Evolutionary conservation across 2,113 vertebrate genomes (phyloP).

Genomic region (Megatriorchis doriae): DNA sequence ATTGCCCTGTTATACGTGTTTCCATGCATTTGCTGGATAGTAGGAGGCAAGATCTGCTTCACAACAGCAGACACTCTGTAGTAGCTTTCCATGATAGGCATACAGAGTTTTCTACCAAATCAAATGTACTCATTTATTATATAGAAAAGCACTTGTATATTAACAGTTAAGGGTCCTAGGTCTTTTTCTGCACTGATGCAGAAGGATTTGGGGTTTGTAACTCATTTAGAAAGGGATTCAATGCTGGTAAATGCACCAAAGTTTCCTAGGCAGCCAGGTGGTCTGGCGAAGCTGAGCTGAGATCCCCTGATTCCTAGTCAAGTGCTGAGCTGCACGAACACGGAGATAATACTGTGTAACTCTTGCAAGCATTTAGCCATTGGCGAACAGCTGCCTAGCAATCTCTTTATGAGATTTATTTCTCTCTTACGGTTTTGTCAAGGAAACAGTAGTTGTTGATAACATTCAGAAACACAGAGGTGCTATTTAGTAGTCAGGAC

Average conservation of each 20-base stretch:
- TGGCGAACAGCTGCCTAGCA: constrained; percentile 46
- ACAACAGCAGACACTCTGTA: background rate
- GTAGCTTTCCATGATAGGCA: background rate
- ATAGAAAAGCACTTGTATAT: background rate
- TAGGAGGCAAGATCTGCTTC: background rate
- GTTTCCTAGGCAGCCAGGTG: constrained; percentile 19
- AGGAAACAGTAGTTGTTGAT: constrained; percentile 13
- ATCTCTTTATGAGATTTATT: constrained; percentile 54
- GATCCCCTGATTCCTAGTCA: constrained; percentile 7
- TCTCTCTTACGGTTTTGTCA: constrained; percentile 26
- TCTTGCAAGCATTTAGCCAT: constrained; percentile 35
- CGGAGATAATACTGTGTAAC: constrained; percentile 6
- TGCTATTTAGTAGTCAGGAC: background rate
- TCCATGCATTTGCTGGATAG: background rate
- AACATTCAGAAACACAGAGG: constrained; percentile 20
- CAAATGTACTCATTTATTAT: background rate
- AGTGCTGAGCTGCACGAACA: constrained; percentile 18
- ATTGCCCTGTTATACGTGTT: background rate
- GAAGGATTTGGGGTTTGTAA: background rate
- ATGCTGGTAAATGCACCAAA: background rate
- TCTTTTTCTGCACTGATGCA: background rate
- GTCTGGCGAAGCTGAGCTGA: background rate
- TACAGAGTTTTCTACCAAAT: background rate
- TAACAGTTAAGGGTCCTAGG: background rate
- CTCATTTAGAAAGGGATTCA: background rate